Conservation (phyloP, 2,113 vertebrate genomes). For the Anguilla rostrata region DNA sequence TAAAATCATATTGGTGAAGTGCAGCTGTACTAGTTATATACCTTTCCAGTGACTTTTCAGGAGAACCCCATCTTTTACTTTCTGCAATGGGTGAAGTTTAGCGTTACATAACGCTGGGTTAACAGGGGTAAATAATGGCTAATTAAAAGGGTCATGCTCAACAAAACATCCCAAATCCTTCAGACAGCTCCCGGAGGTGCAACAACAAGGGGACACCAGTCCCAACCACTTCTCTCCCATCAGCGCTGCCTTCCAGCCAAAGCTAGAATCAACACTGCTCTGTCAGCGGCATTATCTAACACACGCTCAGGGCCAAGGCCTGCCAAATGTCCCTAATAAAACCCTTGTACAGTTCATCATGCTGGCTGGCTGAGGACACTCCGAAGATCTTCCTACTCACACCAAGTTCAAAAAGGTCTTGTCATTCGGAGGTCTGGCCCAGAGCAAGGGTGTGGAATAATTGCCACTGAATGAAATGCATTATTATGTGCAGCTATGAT, state of each 20-base stretch:
- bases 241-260: not conserved
- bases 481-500: not conserved
- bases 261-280: not conserved
- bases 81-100: not conserved
- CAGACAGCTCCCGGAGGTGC: not conserved
- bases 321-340: not conserved
- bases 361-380: not conserved
- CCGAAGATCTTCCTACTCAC: not conserved
- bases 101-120: constrained; percentile 13
- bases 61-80: not conserved
- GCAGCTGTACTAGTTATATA: not conserved
- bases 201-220: not conserved
- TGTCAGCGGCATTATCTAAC: not conserved
- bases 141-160: not conserved
- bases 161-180: not conserved
- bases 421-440: not conserved
- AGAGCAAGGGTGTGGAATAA: not conserved
- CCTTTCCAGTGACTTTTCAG: not conserved
- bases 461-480: not conserved
- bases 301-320: not conserved
- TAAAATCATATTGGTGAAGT: too few relatives aligned
- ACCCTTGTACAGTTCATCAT: not conserved
- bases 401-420: not conserved
- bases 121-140: not conserved
- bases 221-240: not conserved